These are phyloP conservation scores for Ophiothrix spiculata DNA, from an alignment of 35 echinoderm and acorn worm species.

Conservation along the genomic window DNA sequence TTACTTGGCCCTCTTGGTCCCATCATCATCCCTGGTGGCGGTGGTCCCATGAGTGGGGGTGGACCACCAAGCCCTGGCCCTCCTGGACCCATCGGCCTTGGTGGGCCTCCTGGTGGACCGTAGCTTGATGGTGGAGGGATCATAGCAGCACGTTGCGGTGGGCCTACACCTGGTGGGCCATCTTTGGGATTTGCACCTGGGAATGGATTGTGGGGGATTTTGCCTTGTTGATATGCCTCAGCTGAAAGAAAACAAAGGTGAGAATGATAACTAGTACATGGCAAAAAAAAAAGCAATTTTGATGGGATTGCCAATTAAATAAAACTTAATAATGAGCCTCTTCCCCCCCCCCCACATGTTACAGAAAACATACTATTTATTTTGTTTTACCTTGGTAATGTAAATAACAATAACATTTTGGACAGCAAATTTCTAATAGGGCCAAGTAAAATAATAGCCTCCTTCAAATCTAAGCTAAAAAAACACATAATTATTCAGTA, in stretches of 20 bases:
- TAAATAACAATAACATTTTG: too few species aligned
- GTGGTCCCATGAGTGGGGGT: constrained; percentile 40
- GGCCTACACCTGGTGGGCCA: constrained; percentile 27
- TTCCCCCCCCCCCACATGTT: too few species aligned
- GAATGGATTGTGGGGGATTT: constrained; percentile 92
- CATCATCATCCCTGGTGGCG: constrained; percentile 63
- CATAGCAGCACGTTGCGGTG: constrained; percentile 37
- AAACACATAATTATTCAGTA: too few species aligned
- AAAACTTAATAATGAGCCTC: too few species aligned
- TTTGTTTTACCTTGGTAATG: too few species aligned
- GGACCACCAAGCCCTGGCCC: constrained; percentile 24
- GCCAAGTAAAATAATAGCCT: too few species aligned
- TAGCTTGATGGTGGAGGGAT: constrained; percentile 76
- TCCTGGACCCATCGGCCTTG: constrained; percentile 55
- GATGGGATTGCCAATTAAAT: too few species aligned
- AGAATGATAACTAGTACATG: too few species aligned
- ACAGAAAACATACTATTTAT: too few species aligned
- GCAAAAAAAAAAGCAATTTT: too few species aligned
- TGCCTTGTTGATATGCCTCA: constrained; percentile 93
- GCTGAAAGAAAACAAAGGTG: constrained; percentile 60
- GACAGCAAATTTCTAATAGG: too few species aligned
- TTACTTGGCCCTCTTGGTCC: constrained; percentile 37
- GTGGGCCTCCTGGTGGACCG: constrained; percentile 48
- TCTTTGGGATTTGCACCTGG: constrained; percentile 35
- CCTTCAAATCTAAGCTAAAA: too few species aligned